phyloP scores from a whole-genome alignment of 2,113 vertebrate genomes.

The Centrocercus urophasianus region DNA sequence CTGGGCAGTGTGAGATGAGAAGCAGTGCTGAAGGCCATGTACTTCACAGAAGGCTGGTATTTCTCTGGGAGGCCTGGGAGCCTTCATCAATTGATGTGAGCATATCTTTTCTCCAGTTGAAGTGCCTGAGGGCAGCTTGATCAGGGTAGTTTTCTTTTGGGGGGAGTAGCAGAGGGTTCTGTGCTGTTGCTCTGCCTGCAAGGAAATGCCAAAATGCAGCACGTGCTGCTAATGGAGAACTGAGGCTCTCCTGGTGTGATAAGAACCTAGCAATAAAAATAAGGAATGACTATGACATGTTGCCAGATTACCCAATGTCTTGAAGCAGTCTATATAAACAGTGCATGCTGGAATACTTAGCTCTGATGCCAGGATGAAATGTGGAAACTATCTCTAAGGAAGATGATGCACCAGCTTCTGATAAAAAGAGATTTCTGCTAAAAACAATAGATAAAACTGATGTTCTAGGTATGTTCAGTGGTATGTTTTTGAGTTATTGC shows the following conservation, averaged over 20 bases:
- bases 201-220: rapidly evolving
- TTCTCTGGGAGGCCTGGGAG: not conserved
- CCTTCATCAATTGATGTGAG: not conserved
- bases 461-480: not conserved
- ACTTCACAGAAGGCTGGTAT: not conserved
- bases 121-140: not conserved
- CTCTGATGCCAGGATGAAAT: not conserved
- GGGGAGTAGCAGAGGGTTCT: not conserved
- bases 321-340: no score
- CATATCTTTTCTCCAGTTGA: not conserved
- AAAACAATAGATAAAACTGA: not conserved
- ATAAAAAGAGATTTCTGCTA: rapidly evolving
- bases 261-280: not conserved
- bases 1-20: not conserved
- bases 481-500: not conserved
- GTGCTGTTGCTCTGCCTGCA: not conserved
- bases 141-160: not conserved
- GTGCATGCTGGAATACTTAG: not conserved
- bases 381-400: not conserved
- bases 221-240: not conserved
- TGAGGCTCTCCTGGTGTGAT: not conserved
- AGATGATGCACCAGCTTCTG: not conserved
- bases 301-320: not conserved
- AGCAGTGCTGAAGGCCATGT: not conserved
- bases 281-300: no score